A percentile compares a stretch with the other conserved stretches of the same genome.
Evolutionary conservation across 2,888 invertebrate species (phyloP).

Genomic region (Nebria brevicollis): DNA sequence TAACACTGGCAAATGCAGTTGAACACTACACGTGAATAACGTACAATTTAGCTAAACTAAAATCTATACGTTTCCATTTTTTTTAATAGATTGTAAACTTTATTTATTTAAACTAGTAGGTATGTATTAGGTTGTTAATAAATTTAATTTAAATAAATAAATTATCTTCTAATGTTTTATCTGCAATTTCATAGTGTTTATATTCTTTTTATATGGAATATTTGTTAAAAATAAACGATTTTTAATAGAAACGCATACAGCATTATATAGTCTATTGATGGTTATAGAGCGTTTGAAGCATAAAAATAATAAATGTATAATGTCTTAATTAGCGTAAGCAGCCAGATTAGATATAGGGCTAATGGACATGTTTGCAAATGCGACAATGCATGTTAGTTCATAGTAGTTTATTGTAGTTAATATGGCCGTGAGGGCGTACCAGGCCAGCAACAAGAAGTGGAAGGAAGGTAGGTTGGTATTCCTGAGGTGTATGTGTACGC

Average conservation of each 20-base stretch:
- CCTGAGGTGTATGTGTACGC: neutral
- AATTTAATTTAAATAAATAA: no score
- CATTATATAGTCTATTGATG: no score
- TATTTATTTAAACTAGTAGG: no score
- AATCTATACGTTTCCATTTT: neutral
- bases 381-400: neutral
- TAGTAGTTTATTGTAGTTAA: neutral
- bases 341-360: neutral
- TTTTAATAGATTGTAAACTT: no score
- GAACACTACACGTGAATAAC: neutral
- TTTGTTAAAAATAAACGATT: no score
- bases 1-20: neutral
- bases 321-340: neutral
- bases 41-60: neutral
- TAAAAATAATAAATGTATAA: neutral
- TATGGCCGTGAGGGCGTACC: conserved; percentile 33
- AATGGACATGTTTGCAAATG: conserved; percentile 7
- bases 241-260: no score
- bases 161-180: no score
- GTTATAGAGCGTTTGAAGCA: neutral
- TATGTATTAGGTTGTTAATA: no score
- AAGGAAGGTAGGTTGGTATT: conserved; percentile 20
- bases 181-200: no score
- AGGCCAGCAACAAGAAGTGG: conserved; percentile 6
- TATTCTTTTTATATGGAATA: no score